phyloP scores from a whole-genome alignment of 2,113 vertebrate species.

The Solea solea region DNA sequence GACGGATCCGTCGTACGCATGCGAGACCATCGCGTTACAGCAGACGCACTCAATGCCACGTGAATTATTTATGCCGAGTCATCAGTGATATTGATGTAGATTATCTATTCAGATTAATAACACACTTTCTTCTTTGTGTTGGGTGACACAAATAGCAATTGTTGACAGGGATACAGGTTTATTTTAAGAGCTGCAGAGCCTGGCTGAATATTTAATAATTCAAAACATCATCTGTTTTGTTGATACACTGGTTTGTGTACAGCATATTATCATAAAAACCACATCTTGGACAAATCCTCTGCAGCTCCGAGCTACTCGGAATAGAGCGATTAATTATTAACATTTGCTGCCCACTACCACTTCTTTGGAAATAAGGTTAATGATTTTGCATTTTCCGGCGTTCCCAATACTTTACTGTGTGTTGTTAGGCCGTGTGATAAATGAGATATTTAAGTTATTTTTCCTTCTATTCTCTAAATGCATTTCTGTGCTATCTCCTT shows the following conservation, averaged over 20 bases:
- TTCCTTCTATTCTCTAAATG: neutral
- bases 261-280: neutral
- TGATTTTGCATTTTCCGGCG: neutral
- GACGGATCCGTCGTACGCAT: slow-evolving; percentile 7
- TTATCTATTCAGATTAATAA: neutral
- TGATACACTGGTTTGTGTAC: too few relatives aligned
- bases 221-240: neutral
- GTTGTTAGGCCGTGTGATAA: too few relatives aligned
- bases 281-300: neutral
- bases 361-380: neutral
- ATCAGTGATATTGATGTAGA: neutral
- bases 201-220: slow-evolving; percentile 3
- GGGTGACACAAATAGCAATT: too few relatives aligned
- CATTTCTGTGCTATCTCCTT: neutral
- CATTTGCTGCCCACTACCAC: neutral
- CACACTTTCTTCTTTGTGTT: neutral
- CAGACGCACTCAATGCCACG: too few relatives aligned
- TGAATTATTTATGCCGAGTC: slow-evolving; percentile 6
- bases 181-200: neutral
- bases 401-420: too few relatives aligned
- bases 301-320: neutral
- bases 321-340: slow-evolving; percentile 9
- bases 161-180: neutral
- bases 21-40: slow-evolving; percentile 4
- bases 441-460: too few relatives aligned